These are phyloP conservation scores for Peromyscus polionotus DNA, from an alignment of 2,113 vertebrate genomes.

Conservation along the genomic window DNA sequence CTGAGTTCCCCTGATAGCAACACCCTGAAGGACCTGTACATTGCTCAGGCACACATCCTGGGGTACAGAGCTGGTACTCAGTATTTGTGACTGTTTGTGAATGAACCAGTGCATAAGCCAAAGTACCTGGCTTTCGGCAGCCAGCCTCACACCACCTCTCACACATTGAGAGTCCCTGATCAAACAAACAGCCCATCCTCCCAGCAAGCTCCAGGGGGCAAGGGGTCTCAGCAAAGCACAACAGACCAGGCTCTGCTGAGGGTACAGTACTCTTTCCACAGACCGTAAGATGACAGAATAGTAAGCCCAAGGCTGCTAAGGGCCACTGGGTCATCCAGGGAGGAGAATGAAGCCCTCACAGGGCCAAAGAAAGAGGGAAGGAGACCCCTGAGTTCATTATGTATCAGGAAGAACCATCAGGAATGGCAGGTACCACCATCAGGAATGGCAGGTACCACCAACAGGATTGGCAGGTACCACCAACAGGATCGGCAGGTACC, in stretches of 20 bases:
- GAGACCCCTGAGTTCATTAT: neutral
- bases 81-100: neutral
- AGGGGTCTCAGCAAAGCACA: neutral
- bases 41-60: neutral
- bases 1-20: neutral
- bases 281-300: neutral
- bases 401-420: neutral
- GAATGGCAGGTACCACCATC: neutral
- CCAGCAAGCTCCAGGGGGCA: neutral
- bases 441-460: neutral
- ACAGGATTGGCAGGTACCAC: no score
- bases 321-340: neutral
- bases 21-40: neutral
- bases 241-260: neutral
- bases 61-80: neutral
- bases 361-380: neutral
- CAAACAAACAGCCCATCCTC: neutral
- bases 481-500: neutral
- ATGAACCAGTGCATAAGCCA: neutral
- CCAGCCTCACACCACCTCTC: neutral
- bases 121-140: neutral
- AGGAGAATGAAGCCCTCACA: neutral
- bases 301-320: neutral
- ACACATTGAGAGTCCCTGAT: neutral
- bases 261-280: neutral